Base-by-base conservation (phyloP, 1,140 invertebrate genomes). In the Orius insidiosus region DNA sequence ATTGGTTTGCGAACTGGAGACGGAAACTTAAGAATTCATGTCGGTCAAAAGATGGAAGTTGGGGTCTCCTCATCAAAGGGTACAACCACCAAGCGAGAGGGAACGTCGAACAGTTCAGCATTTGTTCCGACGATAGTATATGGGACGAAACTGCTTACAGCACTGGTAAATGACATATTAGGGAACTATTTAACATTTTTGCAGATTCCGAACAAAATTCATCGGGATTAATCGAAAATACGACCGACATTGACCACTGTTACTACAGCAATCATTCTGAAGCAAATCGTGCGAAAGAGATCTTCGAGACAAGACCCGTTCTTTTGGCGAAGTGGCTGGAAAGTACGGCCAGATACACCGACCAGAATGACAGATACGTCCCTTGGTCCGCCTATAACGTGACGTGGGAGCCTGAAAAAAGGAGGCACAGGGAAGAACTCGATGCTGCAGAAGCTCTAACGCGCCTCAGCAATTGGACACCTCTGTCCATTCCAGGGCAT, bases 1-100 rank as follows among this genome's bases (percentile, higher is more conserved):
- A 80, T 57, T 80, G 77, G 77, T 80, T 80, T 58, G 77, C 77
- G 13, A 80, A 80, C 52, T 79, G 76, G 76, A 67, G 77, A 32
- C 60, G 77, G 53, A 79, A 79, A 58, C 57, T 80, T 30, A 79
- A 79, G 60, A 78, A 78, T 53, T 74, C 75, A 2, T 73, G 75
- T 45, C 65, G 64, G 32, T 65, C 68, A 18, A 68, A 72, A 41
- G 69, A 72, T 52, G 71, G 70, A 3, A 75, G 75, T 0, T 80
- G 77, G 77, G 75, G 74, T 4, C 69, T 76, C 54, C 62, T 78
- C 1, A 78, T 80, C 31, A 76, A 76, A 57, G 74, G 74, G 2
- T 80, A 80, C 60, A 79, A 80, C 56, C 69, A 70, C 47, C 72
- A 74, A 50, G 76, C 76, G 0, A 68, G 71, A 45, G 77, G 76